phyloP scores from a whole-genome alignment of 2,113 vertebrate genomes.

The Tachysurus vachellii region DNA sequence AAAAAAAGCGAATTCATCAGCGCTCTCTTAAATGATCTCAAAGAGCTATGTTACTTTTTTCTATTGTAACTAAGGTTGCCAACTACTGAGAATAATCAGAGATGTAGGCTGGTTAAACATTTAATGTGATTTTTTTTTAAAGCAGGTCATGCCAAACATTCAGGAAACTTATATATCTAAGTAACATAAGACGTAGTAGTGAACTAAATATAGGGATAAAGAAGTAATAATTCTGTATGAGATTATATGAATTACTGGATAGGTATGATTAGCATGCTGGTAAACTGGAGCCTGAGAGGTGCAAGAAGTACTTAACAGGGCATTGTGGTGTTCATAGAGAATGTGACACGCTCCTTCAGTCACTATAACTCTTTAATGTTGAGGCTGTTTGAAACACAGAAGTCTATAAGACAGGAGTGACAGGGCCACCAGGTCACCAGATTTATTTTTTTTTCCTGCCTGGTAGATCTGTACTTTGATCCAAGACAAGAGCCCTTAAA shows the following conservation, averaged over 20 bases:
- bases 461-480: too few species aligned
- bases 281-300: neutral
- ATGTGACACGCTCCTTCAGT: neutral
- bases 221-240: neutral
- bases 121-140: neutral
- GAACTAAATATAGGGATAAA: neutral
- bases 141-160: neutral
- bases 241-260: neutral
- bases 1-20: conserved; percentile 37
- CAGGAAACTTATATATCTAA: neutral
- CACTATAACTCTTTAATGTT: neutral
- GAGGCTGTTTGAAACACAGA: neutral
- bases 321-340: neutral
- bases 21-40: conserved; percentile 38
- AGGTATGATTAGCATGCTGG: neutral
- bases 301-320: neutral
- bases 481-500: too few species aligned
- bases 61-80: neutral
- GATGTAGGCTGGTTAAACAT: neutral
- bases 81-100: neutral
- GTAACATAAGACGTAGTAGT: neutral
- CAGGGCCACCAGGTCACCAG: neutral
- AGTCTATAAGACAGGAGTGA: neutral
- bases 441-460: neutral
- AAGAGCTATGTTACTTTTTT: conserved; percentile 20